These are phyloP conservation scores for Aplidium turbinatum DNA, from an alignment of 23 tunicate species.

Conservation along the genomic window DNA sequence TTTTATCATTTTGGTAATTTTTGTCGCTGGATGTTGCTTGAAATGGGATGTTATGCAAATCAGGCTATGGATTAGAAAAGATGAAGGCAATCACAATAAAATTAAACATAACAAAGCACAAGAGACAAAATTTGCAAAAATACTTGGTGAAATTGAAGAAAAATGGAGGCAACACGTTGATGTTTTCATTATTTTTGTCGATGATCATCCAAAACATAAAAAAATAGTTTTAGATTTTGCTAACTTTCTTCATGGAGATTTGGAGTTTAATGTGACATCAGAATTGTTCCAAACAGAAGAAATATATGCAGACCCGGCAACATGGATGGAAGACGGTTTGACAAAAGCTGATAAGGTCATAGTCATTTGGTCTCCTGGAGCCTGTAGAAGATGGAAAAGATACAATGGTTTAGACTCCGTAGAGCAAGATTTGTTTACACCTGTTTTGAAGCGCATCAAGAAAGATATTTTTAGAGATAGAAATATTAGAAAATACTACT, in stretches of 20 bases:
- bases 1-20: no score
- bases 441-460: slow-evolving; percentile 37
- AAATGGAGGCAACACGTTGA: no score
- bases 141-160: no score
- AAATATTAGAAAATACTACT: slow-evolving; percentile 43
- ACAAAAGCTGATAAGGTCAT: slow-evolving; percentile 52
- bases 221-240: slow-evolving; percentile 48
- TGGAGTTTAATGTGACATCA: slow-evolving; percentile 52
- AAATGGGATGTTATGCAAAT: no score
- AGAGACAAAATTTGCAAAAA: no score
- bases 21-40: no score
- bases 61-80: no score
- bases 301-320: slow-evolving; percentile 6
- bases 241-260: slow-evolving; percentile 44
- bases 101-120: no score
- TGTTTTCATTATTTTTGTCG: slow-evolving; percentile 42
- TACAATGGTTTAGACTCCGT: not conserved
- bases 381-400: slow-evolving; percentile 23
- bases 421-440: slow-evolving; percentile 54
- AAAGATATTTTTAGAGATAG: slow-evolving; percentile 35
- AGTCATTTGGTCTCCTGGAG: slow-evolving; percentile 61
- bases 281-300: slow-evolving; percentile 26
- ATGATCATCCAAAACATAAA: slow-evolving; percentile 49
- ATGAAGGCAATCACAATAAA: no score
- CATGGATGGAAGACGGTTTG: slow-evolving; percentile 46